These are phyloP conservation scores for Philopedon plagiatum DNA, from an alignment of 2,888 invertebrate genomes.

Conservation along the genomic window DNA sequence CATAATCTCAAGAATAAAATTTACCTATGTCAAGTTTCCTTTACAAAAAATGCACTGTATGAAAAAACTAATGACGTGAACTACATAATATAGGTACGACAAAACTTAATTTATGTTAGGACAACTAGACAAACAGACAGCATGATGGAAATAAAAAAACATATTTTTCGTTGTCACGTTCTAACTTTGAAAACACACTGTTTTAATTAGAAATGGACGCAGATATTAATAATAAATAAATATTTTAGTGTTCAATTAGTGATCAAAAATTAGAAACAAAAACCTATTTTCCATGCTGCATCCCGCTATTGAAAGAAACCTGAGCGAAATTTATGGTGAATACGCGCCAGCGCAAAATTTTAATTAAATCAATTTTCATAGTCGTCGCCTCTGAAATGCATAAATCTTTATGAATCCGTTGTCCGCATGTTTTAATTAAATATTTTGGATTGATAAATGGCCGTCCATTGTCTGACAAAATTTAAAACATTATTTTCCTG, in stretches of 20 bases:
- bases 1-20: no score
- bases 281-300: not conserved
- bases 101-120: no score
- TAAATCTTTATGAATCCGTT: slow-evolving; percentile 70
- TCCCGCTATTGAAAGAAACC: slow-evolving; percentile 39
- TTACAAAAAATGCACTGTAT: no score
- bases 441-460: slow-evolving; percentile 70
- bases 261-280: not conserved
- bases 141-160: no score
- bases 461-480: slow-evolving; percentile 68
- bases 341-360: slow-evolving; percentile 48
- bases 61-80: no score
- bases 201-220: no score
- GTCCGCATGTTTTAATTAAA: slow-evolving; percentile 71
- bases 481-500: slow-evolving; percentile 67
- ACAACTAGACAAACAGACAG: no score
- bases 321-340: slow-evolving; percentile 42
- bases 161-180: no score
- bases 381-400: slow-evolving; percentile 59
- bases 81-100: no score
- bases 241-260: not conserved
- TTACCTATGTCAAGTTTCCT: no score
- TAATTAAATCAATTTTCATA: slow-evolving; percentile 54
- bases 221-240: no score
- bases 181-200: no score